Percentiles rank a stretch among this genome's conserved stretches.
phyloP scores from a whole-genome alignment of 2,888 invertebrate genomes.

The Xylocampa areola region DNA sequence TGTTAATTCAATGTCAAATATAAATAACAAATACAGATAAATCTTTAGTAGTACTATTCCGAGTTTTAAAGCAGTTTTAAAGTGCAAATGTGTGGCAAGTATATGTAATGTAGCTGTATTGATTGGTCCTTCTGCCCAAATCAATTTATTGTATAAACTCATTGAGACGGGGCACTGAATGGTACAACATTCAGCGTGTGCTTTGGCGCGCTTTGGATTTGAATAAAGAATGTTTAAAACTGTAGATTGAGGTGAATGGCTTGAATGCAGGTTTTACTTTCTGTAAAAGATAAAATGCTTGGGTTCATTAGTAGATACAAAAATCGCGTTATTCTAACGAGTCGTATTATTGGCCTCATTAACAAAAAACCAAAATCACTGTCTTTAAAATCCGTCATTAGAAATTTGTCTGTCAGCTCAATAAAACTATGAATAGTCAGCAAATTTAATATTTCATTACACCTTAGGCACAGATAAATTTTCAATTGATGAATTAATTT shows the following conservation, averaged over 20 bases:
- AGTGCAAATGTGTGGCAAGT: too few species aligned
- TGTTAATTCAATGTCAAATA: too few species aligned
- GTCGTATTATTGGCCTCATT: too few species aligned
- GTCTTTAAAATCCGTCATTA: neutral
- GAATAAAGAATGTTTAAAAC: slow-evolving; percentile 54
- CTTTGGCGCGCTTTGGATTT: slow-evolving; percentile 51
- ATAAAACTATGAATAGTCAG: neutral
- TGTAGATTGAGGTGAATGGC: slow-evolving; percentile 32
- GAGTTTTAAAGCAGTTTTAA: too few species aligned
- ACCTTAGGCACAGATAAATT: too few species aligned
- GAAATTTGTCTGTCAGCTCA: neutral
- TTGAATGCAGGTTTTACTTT: neutral
- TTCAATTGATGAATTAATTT: too few species aligned
- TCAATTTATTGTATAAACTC: slow-evolving; percentile 15
- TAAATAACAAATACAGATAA: too few species aligned
- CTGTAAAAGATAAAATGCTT: neutral
- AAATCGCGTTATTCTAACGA: too few species aligned
- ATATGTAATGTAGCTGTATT: too few species aligned
- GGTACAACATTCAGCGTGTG: slow-evolving; percentile 46
- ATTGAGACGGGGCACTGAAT: slow-evolving; percentile 43
- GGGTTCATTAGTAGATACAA: neutral
- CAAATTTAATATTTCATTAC: neutral
- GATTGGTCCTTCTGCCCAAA: slow-evolving; percentile 16
- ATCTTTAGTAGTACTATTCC: too few species aligned
- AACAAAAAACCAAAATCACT: too few species aligned